phyloP scores from a whole-genome alignment of 2,888 invertebrate genomes.

The Hirtodrosophila trivittata region DNA sequence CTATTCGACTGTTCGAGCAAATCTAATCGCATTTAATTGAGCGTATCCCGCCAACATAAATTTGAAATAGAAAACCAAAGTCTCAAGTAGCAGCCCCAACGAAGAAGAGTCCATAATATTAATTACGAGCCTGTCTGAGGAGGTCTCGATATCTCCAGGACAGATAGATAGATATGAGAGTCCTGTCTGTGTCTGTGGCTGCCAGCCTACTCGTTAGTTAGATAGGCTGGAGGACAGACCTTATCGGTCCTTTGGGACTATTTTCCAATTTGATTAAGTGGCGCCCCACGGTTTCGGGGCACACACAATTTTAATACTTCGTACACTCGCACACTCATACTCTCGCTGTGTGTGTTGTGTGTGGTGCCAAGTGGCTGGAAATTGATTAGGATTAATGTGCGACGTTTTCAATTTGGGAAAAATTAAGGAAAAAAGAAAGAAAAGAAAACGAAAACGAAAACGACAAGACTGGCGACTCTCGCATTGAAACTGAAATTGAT shows the following conservation, averaged over 20 bases:
- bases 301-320: too few relatives aligned
- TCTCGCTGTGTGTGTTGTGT: too few relatives aligned
- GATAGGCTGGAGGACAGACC: conserved; percentile 9
- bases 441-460: conserved; percentile 1
- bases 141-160: conserved; percentile 14
- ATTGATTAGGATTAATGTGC: conserved; percentile 77
- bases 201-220: too few relatives aligned
- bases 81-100: conserved; percentile 15
- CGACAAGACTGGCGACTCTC: conserved; percentile 1
- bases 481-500: not conserved
- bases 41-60: conserved; percentile 36
- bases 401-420: conserved; percentile 57
- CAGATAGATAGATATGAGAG: conserved; percentile 21
- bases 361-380: conserved; percentile 60
- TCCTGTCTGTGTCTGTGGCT: conserved; percentile 34
- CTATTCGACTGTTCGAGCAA: conserved; percentile 15
- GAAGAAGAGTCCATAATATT: conserved; percentile 32
- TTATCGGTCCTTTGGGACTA: conserved; percentile 35
- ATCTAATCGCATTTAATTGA: conserved; percentile 70
- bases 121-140: conserved; percentile 40
- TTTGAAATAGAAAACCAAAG: conserved; percentile 46
- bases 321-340: too few relatives aligned
- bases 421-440: conserved; percentile 37
- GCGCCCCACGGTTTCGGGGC: conserved; percentile 50
- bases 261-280: conserved; percentile 58